phyloP scores from a whole-genome alignment of 2,888 invertebrate genomes.

The Litoditis marina region DNA sequence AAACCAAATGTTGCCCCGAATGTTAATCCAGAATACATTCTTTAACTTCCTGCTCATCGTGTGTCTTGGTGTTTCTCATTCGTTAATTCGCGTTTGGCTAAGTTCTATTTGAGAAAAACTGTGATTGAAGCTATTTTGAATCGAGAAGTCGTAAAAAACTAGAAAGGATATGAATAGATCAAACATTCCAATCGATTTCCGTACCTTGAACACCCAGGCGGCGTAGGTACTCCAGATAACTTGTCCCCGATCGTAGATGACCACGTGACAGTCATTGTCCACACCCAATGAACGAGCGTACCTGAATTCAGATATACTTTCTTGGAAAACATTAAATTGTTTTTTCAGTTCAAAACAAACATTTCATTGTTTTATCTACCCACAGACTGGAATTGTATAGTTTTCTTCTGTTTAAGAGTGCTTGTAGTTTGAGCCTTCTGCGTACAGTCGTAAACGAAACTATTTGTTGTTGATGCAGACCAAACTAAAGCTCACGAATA shows the following conservation, averaged over 20 bases:
- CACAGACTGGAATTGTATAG: too few relatives aligned
- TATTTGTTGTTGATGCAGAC: too few relatives aligned
- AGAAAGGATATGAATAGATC: neutral
- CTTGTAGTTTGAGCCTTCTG: neutral
- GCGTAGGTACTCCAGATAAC: slow-evolving; percentile 57
- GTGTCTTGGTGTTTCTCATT: too few relatives aligned
- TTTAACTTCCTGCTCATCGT: too few relatives aligned
- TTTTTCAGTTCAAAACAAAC: neutral
- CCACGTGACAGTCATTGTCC: slow-evolving; percentile 55
- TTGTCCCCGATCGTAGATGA: slow-evolving; percentile 56
- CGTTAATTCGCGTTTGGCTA: too few relatives aligned
- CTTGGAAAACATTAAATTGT: too few relatives aligned
- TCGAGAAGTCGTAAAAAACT: too few relatives aligned
- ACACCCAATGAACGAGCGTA: slow-evolving; percentile 54
- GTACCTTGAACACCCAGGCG: slow-evolving; percentile 57
- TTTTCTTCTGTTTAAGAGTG: neutral
- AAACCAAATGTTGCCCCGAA: slow-evolving; percentile 1
- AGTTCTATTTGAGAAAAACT: neutral
- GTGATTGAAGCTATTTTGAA: too few relatives aligned
- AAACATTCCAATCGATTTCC: neutral
- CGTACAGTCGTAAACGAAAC: too few relatives aligned
- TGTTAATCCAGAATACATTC: too few relatives aligned
- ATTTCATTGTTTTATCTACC: too few relatives aligned
- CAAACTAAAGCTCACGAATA: too few relatives aligned
- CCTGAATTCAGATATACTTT: slow-evolving; percentile 30